These are phyloP conservation scores for Saccostrea echinata DNA, from an alignment of 1,140 invertebrate genomes.

Conservation along the genomic window DNA sequence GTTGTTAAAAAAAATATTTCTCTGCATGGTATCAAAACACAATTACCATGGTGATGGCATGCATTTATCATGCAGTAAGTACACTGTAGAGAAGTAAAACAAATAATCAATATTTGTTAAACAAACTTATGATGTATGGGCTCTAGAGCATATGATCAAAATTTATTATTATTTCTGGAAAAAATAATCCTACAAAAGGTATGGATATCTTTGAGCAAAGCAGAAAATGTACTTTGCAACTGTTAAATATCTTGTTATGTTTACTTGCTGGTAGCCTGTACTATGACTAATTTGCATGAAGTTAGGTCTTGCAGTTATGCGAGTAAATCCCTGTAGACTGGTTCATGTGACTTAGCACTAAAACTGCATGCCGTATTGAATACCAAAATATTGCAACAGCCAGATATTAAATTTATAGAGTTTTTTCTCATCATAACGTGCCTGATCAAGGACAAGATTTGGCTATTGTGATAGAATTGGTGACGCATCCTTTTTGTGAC, in stretches of 20 bases:
- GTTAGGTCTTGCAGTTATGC: constrained; percentile 27
- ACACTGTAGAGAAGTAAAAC: neutral
- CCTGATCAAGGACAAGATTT: neutral
- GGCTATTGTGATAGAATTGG: neutral
- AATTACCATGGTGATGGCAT: constrained; percentile 24
- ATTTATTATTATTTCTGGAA: neutral
- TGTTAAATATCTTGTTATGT: neutral
- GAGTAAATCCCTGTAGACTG: constrained; percentile 11
- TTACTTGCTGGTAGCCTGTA: constrained; percentile 18
- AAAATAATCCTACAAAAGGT: neutral
- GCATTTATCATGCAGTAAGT: constrained; percentile 33
- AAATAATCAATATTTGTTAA: constrained; percentile 16
- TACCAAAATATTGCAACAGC: constrained; percentile 24
- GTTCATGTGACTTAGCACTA: constrained; percentile 31
- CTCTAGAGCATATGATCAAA: neutral
- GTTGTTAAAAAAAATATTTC: neutral
- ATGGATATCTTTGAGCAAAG: neutral
- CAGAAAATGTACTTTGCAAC: neutral
- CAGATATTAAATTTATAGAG: neutral
- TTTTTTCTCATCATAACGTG: neutral
- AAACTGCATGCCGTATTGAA: constrained; percentile 26
- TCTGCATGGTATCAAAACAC: constrained; percentile 38
- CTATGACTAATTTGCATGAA: constrained; percentile 32
- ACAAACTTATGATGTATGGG: constrained; percentile 1
- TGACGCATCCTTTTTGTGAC: constrained; percentile 22